A percentile compares a stretch with the other conserved stretches of the same genome.
phyloP scores from a whole-genome alignment of 2,888 invertebrate species.

The Phlogophora meticulosa region DNA sequence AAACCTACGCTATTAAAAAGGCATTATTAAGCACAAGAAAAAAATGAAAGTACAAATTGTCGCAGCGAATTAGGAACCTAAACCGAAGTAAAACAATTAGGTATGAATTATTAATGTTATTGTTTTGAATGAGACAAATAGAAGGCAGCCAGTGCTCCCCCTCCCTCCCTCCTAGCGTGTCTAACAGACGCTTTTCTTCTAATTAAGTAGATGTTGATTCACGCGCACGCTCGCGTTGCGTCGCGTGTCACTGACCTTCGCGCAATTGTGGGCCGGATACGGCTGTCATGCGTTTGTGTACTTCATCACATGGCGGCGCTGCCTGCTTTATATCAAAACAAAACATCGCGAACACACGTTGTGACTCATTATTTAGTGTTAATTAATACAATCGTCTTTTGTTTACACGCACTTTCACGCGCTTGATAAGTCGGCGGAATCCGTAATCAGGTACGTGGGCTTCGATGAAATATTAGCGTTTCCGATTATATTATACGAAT shows the following conservation, averaged over 20 bases:
- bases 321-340: conserved; percentile 77
- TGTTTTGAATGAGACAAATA: conserved; percentile 27
- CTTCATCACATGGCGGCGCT: conserved; percentile 75
- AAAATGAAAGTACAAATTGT: conserved; percentile 13
- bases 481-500: conserved; percentile 18
- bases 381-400: conserved; percentile 59
- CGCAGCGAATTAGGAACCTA: background rate
- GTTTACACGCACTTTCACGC: conserved; percentile 56
- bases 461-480: conserved; percentile 9
- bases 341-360: conserved; percentile 61
- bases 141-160: conserved; percentile 15
- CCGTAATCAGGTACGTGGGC: conserved; percentile 38
- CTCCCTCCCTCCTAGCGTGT: conserved; percentile 12
- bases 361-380: conserved; percentile 61
- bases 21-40: conserved; percentile 20
- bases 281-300: conserved; percentile 73
- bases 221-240: conserved; percentile 68
- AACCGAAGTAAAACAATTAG: no score
- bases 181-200: conserved; percentile 70
- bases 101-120: conserved; percentile 2
- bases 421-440: conserved; percentile 31
- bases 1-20: conserved; percentile 4
- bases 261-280: conserved; percentile 80
- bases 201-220: conserved; percentile 81
- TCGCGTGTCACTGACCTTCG: conserved; percentile 86